Percentiles rank a stretch among this genome's conserved stretches.
Conservation (phyloP, 2,888 invertebrate species). For the Meghimatium bilineatum region DNA sequence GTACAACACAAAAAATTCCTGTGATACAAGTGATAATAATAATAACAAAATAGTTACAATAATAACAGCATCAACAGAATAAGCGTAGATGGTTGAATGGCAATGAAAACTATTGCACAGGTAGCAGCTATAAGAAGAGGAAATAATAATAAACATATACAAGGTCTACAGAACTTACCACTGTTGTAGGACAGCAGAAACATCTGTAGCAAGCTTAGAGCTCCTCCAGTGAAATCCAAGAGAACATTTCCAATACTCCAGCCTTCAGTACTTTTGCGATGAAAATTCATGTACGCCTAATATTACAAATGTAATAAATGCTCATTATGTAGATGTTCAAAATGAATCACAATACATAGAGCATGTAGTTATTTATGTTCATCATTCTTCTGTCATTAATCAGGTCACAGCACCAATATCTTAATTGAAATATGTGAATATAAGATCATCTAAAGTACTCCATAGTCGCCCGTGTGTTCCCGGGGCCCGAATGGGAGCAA, state of each 20-base stretch:
- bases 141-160: not conserved
- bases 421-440: too few species aligned
- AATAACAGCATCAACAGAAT: not conserved
- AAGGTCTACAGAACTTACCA: constrained; percentile 60
- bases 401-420: too few species aligned
- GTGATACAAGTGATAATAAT: not conserved
- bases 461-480: too few species aligned
- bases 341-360: too few species aligned
- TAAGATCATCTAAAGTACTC: too few species aligned
- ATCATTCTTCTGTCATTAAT: too few species aligned
- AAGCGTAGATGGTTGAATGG: not conserved
- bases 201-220: constrained; percentile 96
- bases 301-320: constrained; percentile 59
- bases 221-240: constrained; percentile 96
- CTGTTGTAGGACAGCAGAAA: constrained; percentile 91
- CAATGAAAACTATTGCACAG: not conserved
- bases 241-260: constrained; percentile 99
- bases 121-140: not conserved
- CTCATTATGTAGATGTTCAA: too few species aligned
- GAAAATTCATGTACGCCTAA: constrained; percentile 96
- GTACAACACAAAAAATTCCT: not conserved
- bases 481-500: too few species aligned
- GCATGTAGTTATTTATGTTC: too few species aligned
- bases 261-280: constrained; percentile 95
- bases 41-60: too few species aligned